Conservation (phyloP, 2,888 invertebrate genomes). For the Cataglyphis altisquamis region DNA sequence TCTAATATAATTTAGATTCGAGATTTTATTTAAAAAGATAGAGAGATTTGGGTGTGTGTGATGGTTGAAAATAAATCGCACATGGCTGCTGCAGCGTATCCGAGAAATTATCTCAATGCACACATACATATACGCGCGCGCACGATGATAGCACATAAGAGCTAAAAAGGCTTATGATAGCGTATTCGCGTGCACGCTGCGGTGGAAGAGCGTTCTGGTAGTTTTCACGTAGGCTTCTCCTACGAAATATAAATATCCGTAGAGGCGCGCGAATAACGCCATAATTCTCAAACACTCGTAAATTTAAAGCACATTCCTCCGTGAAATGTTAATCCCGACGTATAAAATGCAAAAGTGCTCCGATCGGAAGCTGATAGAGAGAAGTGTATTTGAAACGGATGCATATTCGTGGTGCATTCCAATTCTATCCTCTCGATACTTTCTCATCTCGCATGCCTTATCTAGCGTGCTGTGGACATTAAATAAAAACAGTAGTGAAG, state of each 20-base stretch:
- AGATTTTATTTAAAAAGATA: background rate
- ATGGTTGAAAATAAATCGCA: constrained; percentile 11
- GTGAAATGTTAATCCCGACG: background rate
- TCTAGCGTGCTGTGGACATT: constrained; percentile 47
- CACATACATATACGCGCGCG: constrained; percentile 38
- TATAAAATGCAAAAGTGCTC: constrained; percentile 33
- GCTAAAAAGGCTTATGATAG: constrained; percentile 72
- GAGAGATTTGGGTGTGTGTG: background rate
- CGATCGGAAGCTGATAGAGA: constrained; percentile 42
- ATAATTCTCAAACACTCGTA: constrained; percentile 2
- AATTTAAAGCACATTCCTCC: constrained; percentile 3
- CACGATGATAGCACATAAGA: constrained; percentile 72
- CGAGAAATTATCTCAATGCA: constrained; percentile 17
- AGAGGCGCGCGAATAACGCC: constrained; percentile 13
- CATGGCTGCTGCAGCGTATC: constrained; percentile 26
- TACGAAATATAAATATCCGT: background rate
- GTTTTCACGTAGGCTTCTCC: constrained; percentile 39
- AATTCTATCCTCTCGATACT: constrained; percentile 32
- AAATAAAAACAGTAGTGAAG: constrained; percentile 11
- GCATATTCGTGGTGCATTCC: constrained; percentile 23
- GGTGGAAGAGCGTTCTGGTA: constrained; percentile 71
- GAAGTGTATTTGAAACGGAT: constrained; percentile 33
- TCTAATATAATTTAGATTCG: background rate
- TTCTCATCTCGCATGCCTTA: constrained; percentile 47
- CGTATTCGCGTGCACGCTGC: constrained; percentile 70